Conservation (phyloP, 2,797 vertebrate species). For the Potorous gilbertii region DNA sequence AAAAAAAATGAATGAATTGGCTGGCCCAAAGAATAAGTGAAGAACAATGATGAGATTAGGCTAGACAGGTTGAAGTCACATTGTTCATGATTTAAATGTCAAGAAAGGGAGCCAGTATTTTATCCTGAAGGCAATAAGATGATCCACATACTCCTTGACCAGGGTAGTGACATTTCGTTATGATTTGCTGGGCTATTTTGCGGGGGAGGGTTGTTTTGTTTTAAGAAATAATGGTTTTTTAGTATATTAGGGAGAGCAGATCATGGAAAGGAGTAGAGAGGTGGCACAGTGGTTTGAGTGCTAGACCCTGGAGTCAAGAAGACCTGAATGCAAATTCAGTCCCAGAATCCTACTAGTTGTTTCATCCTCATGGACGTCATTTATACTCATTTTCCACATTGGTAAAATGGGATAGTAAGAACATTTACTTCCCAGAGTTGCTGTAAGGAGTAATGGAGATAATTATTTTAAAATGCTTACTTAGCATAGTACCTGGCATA, state of each 20-base stretch:
- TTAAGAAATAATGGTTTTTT: neutral
- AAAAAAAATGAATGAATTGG: neutral
- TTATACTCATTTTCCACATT: neutral
- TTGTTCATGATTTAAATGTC: too few relatives aligned
- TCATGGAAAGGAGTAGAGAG: neutral
- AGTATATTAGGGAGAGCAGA: neutral
- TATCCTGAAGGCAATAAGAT: neutral
- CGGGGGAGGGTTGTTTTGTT: neutral
- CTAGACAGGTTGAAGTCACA: neutral
- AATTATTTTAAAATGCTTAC: neutral
- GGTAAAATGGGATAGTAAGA: neutral
- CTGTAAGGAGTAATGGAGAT: neutral
- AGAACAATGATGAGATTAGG: neutral
- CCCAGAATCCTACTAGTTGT: neutral
- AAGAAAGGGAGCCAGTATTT: neutral
- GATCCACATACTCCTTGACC: neutral
- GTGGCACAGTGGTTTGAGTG: neutral
- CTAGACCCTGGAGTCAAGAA: too few relatives aligned
- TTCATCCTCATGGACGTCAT: neutral
- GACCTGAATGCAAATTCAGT: too few relatives aligned
- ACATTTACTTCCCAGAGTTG: neutral
- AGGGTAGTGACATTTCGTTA: neutral
- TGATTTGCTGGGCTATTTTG: neutral
- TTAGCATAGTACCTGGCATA: neutral
- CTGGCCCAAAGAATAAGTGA: neutral